Conservation (phyloP, 2,797 vertebrate genomes). For the Sebastiscus tertius region DNA sequence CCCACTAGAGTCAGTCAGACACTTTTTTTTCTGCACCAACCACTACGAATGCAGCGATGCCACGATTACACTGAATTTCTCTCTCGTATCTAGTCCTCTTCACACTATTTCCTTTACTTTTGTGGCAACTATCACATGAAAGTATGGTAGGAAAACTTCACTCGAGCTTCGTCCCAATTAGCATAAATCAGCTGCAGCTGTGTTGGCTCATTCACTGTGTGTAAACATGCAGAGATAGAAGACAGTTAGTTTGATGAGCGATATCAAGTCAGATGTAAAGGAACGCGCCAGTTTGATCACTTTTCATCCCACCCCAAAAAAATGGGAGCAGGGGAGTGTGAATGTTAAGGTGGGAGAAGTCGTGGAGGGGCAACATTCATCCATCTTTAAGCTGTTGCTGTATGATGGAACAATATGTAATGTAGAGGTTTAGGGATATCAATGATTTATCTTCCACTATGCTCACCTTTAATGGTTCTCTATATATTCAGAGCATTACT, state of each 20-base stretch:
- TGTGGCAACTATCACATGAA: background rate
- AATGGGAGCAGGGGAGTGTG: background rate
- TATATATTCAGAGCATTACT: background rate
- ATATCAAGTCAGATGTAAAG: background rate
- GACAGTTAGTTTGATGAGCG: background rate
- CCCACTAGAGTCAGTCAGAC: background rate
- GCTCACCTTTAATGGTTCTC: background rate
- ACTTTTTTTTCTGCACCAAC: background rate
- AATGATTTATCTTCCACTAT: background rate
- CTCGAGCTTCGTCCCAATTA: conserved; percentile 6
- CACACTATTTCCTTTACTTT: background rate
- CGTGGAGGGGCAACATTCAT: background rate
- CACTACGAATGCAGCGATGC: background rate
- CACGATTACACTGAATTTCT: background rate
- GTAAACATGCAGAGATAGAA: background rate
- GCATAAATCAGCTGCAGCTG: conserved; percentile 13
- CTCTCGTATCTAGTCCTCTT: background rate
- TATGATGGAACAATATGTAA: background rate
- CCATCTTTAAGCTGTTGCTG: background rate
- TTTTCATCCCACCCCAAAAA: background rate
- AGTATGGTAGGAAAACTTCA: background rate
- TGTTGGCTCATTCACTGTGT: background rate
- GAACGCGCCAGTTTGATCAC: background rate
- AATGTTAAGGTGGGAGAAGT: background rate
- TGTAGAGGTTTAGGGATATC: background rate